Percentiles rank a stretch among this genome's conserved stretches.
phyloP scores from a whole-genome alignment of 2,888 invertebrate genomes.

The Microdon myrmicae region DNA sequence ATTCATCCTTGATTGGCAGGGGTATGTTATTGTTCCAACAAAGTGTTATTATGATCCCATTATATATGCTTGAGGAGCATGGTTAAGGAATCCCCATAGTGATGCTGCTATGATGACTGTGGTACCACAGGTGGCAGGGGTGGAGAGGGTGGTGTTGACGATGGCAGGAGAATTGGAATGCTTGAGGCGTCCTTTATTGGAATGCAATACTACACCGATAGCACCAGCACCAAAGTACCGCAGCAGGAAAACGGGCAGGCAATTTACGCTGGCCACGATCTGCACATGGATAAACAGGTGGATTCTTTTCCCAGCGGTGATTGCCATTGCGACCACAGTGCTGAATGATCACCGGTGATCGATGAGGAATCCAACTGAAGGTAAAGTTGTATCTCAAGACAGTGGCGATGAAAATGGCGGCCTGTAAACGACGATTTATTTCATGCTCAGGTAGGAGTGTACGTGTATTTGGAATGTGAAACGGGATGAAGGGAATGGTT shows the following conservation, averaged over 20 bases:
- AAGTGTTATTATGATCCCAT: slow-evolving; percentile 52
- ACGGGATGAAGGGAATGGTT: slow-evolving; percentile 50
- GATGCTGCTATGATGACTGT: slow-evolving; percentile 1
- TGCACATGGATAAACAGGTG: slow-evolving; percentile 47
- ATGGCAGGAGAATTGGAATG: slow-evolving; percentile 41
- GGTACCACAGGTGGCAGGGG: background rate
- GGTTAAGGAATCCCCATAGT: slow-evolving; percentile 37
- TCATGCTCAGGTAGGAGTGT: slow-evolving; percentile 39
- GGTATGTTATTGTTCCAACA: slow-evolving; percentile 53
- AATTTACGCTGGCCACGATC: slow-evolving; percentile 52
- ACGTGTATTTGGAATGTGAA: slow-evolving; percentile 51
- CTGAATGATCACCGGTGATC: slow-evolving; percentile 38
- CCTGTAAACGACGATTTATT: slow-evolving; percentile 41
- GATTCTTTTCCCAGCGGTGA: slow-evolving; percentile 48
- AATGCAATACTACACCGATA: too few species aligned
- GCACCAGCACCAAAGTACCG: slow-evolving; percentile 21
- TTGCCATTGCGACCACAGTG: slow-evolving; percentile 29
- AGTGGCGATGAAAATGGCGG: slow-evolving; percentile 16
- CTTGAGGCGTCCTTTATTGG: slow-evolving; percentile 51
- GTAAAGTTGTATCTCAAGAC: background rate
- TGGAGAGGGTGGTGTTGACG: slow-evolving; percentile 4
- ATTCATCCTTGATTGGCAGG: slow-evolving; percentile 50
- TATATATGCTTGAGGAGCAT: slow-evolving; percentile 49
- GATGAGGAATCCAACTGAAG: slow-evolving; percentile 49
- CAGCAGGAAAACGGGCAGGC: slow-evolving; percentile 8